Evolutionary conservation across 2,797 vertebrate genomes (phyloP).

Genomic region (Pantherophis vulpinus): DNA sequence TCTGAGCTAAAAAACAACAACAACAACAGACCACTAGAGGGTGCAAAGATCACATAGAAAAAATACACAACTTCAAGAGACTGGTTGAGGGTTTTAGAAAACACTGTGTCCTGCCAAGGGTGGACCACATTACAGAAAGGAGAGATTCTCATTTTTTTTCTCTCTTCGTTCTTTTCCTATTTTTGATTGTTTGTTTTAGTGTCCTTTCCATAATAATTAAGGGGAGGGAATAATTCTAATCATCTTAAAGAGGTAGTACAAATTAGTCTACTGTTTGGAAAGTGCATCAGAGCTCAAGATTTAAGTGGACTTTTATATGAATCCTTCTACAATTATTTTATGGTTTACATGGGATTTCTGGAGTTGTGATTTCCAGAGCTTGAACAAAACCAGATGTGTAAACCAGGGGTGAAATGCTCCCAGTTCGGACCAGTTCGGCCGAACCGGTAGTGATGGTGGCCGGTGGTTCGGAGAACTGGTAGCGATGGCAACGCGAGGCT

Average conservation of each 20-base stretch:
- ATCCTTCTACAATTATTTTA: background rate
- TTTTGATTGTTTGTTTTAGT: background rate
- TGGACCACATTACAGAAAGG: background rate
- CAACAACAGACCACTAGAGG: constrained; percentile 45
- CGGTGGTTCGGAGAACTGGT: too few relatives aligned
- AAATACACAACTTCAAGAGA: background rate
- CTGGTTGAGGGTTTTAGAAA: background rate
- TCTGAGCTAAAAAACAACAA: background rate
- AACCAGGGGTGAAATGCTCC: too few relatives aligned
- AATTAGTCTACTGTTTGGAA: background rate
- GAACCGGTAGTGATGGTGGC: too few relatives aligned
- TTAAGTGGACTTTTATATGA: background rate
- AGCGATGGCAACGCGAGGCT: too few relatives aligned
- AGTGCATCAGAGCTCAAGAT: background rate
- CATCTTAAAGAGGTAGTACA: background rate
- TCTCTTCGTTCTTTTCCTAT: background rate
- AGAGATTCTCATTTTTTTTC: background rate
- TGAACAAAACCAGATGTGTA: background rate
- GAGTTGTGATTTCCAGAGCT: background rate
- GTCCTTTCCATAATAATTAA: background rate
- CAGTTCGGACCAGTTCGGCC: too few relatives aligned
- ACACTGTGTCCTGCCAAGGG: background rate
- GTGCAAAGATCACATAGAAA: constrained; percentile 4
- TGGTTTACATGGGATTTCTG: background rate
- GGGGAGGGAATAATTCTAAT: background rate